Evolutionary conservation across 2,113 vertebrate species (phyloP), one percentile per base, ranked within the genome.

Genomic region (Lathamus discolor): DNA sequence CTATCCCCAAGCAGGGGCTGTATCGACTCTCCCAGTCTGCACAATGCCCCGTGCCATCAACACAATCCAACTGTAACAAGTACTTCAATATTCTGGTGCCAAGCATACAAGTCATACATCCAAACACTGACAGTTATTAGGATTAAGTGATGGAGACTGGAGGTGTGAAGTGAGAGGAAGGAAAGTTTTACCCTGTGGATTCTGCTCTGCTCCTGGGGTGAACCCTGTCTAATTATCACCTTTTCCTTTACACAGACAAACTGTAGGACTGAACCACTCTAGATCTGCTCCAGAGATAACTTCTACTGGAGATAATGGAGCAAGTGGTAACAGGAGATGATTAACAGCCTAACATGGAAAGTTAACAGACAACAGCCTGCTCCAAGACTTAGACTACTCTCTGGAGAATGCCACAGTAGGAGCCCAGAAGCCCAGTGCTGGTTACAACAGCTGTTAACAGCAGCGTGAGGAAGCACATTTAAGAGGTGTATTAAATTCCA

Each of bases 391-490:
- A 3, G 59, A 35, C 12, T 0, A 1, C 15, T 25, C 49, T 22
- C 62, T 3, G 1, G 88, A 46, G 72, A 3, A 5, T 0, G 4
- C 44, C 9, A 31, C 6, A 57, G 54, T 0, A 13, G 73, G 25
- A 46, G 81, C 63, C 24, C 39, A 6, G 72, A 5, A 9, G 28
- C 0, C 31, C 27, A 1, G 1, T 0, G 11, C 46, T 5, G 5
- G 33, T 2, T 2, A 9, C n/a, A 69, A 27, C 92, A 78, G 90
- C 84, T 88, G 92, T 0, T 13, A 22, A 2, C 68, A 24, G 2
- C 66, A n/a, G 90, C 25, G 2, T 9, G 33, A 39, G 2, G 23
- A 11, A 74, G 69, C 37, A 5, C 52, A 3, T 2, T 12, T 3
- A 11, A 9, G 55, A 31, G 73, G 6, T 1, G 15, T 1, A 14